A percentile compares a stretch with the other conserved stretches of the same genome.
Conservation (phyloP, 2,797 vertebrate genomes). For the Sparus aurata region DNA sequence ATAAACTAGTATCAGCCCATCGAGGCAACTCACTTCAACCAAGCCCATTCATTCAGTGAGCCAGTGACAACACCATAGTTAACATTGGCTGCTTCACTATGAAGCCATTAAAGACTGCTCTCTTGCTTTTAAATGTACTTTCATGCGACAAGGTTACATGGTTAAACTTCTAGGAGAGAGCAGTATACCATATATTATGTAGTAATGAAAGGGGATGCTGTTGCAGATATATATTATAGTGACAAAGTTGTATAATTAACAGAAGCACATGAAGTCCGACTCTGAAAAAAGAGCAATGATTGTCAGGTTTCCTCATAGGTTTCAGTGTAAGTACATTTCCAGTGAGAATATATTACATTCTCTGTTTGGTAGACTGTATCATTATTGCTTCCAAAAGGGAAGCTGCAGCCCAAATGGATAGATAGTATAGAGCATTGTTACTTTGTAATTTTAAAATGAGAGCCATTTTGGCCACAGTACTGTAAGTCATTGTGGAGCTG, state of each 20-base stretch:
- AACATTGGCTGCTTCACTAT: constrained; percentile 29
- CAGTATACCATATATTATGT: background rate
- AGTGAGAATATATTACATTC: constrained; percentile 9
- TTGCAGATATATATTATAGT: background rate
- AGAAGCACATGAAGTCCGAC: background rate
- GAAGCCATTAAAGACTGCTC: constrained; percentile 19
- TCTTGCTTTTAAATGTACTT: constrained; percentile 1
- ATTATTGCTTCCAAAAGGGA: constrained; percentile 31
- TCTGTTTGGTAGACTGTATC: constrained; percentile 21
- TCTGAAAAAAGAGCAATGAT: background rate
- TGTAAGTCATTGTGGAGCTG: constrained; percentile 60
- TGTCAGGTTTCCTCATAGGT: background rate
- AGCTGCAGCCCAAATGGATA: constrained; percentile 27
- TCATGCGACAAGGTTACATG: constrained; percentile 22
- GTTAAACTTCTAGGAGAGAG: constrained; percentile 11
- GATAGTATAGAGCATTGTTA: constrained; percentile 38
- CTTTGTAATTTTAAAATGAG: constrained; percentile 61
- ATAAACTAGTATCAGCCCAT: constrained; percentile 78
- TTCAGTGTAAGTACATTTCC: constrained; percentile 1
- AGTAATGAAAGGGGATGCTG: background rate
- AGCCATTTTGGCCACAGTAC: constrained; percentile 55
- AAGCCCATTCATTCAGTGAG: constrained; percentile 75
- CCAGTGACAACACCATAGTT: constrained; percentile 50
- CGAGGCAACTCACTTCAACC: constrained; percentile 66
- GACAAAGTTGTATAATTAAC: background rate